Evolutionary conservation across 2,113 vertebrate species (phyloP).

Genomic region (Tauraco erythrolophus): DNA sequence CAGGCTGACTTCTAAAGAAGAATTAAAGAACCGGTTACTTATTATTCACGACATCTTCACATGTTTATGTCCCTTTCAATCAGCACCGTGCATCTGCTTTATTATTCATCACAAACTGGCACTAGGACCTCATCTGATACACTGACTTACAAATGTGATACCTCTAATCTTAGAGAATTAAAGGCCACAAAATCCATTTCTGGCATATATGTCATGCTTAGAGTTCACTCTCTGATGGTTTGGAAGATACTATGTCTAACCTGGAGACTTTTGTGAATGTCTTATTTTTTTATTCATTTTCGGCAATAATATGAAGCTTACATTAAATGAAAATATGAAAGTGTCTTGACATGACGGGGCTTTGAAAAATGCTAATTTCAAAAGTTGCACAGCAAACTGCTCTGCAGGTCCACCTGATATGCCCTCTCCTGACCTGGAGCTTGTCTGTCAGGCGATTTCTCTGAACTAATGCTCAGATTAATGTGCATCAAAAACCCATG

Average conservation of each 20-base stretch:
- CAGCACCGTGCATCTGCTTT: not conserved
- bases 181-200: not conserved
- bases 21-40: not conserved
- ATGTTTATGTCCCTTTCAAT: not conserved
- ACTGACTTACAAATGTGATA: not conserved
- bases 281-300: not conserved
- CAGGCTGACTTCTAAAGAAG: not conserved
- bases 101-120: not conserved
- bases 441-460: not conserved
- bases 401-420: not conserved
- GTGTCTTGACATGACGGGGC: not conserved
- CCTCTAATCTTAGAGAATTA: not conserved
- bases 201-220: not conserved
- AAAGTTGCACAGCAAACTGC: not conserved
- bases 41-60: slow-evolving; percentile 14
- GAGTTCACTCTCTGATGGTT: not conserved
- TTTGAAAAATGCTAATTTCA: not conserved
- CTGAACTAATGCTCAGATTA: not conserved
- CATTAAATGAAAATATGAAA: not conserved
- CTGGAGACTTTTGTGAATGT: not conserved
- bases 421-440: not conserved
- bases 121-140: not conserved
- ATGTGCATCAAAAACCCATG: not conserved
- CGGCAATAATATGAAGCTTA: not conserved
- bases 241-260: not conserved